These are phyloP conservation scores for Telenomus remus DNA, from an alignment of 1,140 invertebrate species.

Conservation along the genomic window DNA sequence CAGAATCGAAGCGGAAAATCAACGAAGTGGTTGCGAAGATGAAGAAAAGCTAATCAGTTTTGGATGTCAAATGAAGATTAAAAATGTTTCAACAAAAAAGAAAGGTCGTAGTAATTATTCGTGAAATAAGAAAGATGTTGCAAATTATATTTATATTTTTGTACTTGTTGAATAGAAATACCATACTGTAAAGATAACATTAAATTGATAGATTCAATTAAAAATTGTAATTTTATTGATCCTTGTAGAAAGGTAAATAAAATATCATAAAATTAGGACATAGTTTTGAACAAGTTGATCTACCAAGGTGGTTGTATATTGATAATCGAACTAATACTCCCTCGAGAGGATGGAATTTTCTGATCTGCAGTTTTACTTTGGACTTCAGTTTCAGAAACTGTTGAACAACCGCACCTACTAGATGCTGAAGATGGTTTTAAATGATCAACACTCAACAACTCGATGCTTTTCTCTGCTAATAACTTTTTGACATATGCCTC, in stretches of 20 bases:
- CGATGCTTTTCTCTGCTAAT: conserved; percentile 62
- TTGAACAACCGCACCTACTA: conserved; percentile 55
- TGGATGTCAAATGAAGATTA: neutral
- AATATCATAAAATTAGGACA: no score
- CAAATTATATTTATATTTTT: no score
- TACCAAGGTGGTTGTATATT: conserved; percentile 55
- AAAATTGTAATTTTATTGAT: no score
- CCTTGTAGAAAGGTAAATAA: no score
- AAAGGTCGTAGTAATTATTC: no score
- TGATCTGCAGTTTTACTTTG: conserved; percentile 38
- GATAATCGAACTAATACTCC: conserved; percentile 60
- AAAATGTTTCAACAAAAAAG: no score
- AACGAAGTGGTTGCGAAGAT: conserved; percentile 7
- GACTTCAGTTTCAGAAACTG: conserved; percentile 23
- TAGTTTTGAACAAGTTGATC: neutral
- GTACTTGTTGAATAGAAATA: no score
- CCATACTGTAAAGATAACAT: no score
- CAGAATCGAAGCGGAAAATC: conserved; percentile 53
- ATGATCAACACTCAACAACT: conserved; percentile 61
- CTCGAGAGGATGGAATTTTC: conserved; percentile 56
- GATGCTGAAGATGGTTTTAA: conserved; percentile 55
- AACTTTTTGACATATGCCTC: conserved; percentile 71
- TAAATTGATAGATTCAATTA: no score
- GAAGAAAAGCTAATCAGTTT: conserved; percentile 13
- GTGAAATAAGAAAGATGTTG: no score